Evolutionary conservation across 2,113 vertebrate species (phyloP).

Genomic region (Tamias sibiricus): DNA sequence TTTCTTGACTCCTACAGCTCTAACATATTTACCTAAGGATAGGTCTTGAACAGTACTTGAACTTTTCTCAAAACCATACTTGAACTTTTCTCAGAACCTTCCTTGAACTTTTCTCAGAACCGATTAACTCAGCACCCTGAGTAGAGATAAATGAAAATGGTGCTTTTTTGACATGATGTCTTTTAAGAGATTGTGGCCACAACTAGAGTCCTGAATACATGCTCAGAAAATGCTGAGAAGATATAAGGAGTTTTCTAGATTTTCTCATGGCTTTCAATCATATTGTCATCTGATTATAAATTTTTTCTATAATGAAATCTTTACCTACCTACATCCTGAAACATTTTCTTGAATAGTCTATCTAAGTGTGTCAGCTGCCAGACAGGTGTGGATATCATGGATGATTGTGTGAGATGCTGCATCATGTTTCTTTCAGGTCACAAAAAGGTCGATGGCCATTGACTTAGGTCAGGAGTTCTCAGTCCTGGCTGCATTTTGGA

Average conservation of each 20-base stretch:
- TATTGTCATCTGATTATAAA: neutral
- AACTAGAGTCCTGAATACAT: neutral
- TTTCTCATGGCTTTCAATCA: neutral
- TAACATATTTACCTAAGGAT: neutral
- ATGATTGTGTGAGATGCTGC: rapidly evolving
- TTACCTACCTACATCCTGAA: neutral
- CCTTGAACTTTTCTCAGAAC: neutral
- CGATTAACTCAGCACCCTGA: neutral
- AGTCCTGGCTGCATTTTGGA: neutral
- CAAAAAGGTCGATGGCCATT: neutral
- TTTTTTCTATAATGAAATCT: neutral
- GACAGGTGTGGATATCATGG: neutral
- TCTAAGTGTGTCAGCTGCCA: neutral
- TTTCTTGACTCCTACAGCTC: neutral
- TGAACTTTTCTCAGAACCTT: too few relatives aligned
- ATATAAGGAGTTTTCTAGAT: neutral
- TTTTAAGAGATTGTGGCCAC: neutral
- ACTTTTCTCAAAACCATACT: neutral
- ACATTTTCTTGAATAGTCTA: neutral
- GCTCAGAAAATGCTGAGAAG: neutral
- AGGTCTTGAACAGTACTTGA: neutral
- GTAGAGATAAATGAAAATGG: constrained; percentile 21
- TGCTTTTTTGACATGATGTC: neutral
- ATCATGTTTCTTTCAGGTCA: neutral
- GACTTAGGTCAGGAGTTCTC: neutral